These are phyloP conservation scores for Sarcophaga caerulescens DNA, from an alignment of 2,888 invertebrate genomes.

Conservation along the genomic window DNA sequence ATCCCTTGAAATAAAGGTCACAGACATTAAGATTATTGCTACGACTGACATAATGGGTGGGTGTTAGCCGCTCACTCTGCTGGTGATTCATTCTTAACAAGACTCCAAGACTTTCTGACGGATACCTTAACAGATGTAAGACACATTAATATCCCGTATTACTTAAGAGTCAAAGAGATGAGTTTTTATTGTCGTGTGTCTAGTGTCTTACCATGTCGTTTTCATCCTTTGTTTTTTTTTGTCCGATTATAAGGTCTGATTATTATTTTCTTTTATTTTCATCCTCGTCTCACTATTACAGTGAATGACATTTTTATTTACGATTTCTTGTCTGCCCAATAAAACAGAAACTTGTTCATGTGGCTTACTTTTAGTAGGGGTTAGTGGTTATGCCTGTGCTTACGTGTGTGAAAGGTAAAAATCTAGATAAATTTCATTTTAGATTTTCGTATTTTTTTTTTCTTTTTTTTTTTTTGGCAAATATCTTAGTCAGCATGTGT, in stretches of 20 bases:
- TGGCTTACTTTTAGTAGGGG: background rate
- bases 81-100: conserved; percentile 10
- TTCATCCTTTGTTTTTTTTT: conserved; percentile 13
- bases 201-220: background rate
- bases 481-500: too few relatives aligned
- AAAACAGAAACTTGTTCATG: conserved; percentile 9
- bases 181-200: conserved; percentile 28
- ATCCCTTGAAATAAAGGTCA: too few relatives aligned
- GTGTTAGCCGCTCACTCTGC: background rate
- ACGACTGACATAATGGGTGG: background rate
- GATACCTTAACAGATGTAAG: conserved; percentile 13
- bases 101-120: background rate
- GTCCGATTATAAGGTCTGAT: background rate
- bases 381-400: background rate
- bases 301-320: conserved; percentile 20
- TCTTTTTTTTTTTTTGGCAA: too few relatives aligned
- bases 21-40: conserved; percentile 8
- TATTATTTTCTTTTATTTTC: conserved; percentile 25
- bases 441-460: too few relatives aligned
- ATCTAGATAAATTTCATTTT: background rate
- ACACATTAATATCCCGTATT: conserved; percentile 36
- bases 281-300: background rate
- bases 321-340: conserved; percentile 4
- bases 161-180: conserved; percentile 45
- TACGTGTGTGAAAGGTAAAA: background rate